A percentile compares a stretch with the other conserved stretches of the same genome.
phyloP scores from a whole-genome alignment of 1,140 invertebrate species.

The Zeugodacus cucurbitae region DNA sequence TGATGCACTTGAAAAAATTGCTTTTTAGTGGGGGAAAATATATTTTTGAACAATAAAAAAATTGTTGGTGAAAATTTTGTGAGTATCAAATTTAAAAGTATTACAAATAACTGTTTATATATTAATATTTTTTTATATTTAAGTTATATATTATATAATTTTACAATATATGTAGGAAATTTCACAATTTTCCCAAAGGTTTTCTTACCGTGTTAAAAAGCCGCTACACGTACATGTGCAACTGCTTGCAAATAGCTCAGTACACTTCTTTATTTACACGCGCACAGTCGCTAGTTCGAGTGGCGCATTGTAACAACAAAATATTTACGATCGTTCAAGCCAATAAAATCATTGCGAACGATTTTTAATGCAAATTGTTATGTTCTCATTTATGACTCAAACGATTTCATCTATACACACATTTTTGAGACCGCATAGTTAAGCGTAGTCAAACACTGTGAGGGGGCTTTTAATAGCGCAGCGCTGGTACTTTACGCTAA shows the following conservation, averaged over 20 bases:
- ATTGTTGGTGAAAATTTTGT: no score
- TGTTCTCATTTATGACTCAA: conserved; percentile 45
- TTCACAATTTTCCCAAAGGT: no score
- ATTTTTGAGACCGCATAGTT: background rate
- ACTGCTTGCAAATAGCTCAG: background rate
- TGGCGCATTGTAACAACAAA: conserved; percentile 38
- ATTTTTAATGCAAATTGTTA: conserved; percentile 65
- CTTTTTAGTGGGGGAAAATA: background rate
- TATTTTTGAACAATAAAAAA: no score
- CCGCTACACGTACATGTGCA: background rate
- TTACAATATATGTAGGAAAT: no score
- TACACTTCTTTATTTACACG: conserved; percentile 3
- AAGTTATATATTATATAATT: no score
- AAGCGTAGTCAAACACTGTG: background rate
- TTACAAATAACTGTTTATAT: no score
- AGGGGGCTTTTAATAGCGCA: background rate
- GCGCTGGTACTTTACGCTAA: background rate
- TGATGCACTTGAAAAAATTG: background rate
- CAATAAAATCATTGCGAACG: conserved; percentile 65
- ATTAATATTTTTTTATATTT: no score
- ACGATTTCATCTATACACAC: background rate
- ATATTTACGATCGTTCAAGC: conserved; percentile 64
- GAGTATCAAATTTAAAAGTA: no score
- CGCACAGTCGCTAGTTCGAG: background rate
- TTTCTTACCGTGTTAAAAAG: background rate